Percentiles rank a stretch among this genome's conserved stretches.
Conservation (phyloP, 2,797 vertebrate species). For the Chaunax sp. region DNA sequence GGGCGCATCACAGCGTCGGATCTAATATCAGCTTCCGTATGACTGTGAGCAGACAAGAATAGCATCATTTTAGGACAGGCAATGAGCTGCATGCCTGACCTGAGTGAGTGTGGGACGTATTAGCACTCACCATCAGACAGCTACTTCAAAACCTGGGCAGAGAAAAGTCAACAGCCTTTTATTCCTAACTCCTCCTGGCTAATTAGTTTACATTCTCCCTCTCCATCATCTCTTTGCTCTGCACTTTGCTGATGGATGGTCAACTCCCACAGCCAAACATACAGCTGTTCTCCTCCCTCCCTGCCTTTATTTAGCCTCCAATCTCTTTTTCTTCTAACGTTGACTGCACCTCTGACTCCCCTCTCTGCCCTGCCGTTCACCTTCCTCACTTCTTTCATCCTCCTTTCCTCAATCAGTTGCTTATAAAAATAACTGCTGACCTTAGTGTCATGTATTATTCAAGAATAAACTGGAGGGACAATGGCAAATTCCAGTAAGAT, state of each 20-base stretch:
- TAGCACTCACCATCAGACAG: constrained; percentile 26
- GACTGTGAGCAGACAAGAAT: constrained; percentile 30
- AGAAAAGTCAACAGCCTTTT: constrained; percentile 68
- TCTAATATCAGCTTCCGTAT: constrained; percentile 11
- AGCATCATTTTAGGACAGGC: constrained; percentile 29
- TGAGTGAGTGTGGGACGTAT: constrained; percentile 32
- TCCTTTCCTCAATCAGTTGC: constrained; percentile 17
- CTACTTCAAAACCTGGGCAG: constrained; percentile 26
- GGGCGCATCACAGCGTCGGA: constrained; percentile 6
- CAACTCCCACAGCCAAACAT: constrained; percentile 55
- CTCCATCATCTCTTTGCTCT: constrained; percentile 49
- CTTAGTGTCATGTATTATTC: constrained; percentile 6
- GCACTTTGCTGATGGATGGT: constrained; percentile 56
- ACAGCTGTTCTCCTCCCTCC: constrained; percentile 54
- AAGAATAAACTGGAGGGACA: background rate
- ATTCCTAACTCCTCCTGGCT: constrained; percentile 59
- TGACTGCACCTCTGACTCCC: constrained; percentile 17
- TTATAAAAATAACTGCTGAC: background rate
- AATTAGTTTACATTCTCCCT: constrained; percentile 70
- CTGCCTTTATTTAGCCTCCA: constrained; percentile 39
- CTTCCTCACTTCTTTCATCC: constrained; percentile 27
- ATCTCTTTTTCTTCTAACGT: constrained; percentile 10
- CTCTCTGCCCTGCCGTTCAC: constrained; percentile 30
- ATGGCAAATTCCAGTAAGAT: background rate
- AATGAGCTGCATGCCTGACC: constrained; percentile 24